Conservation (phyloP, 2,113 vertebrate species). For the Sciurus niger region DNA sequence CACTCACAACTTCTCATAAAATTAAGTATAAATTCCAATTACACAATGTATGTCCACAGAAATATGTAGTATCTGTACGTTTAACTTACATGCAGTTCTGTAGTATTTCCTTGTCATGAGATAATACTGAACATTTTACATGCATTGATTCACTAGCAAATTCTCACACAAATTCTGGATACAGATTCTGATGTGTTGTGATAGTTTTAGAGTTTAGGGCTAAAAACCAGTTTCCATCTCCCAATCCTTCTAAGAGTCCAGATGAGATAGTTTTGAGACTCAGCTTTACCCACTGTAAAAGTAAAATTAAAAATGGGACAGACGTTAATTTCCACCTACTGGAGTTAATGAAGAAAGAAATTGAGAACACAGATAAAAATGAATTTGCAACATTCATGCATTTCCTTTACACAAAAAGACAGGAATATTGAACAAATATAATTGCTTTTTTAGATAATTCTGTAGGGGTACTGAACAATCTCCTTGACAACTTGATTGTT, state of each 20-base stretch:
- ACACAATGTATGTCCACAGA: background rate
- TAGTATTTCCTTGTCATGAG: background rate
- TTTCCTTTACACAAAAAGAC: background rate
- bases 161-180: background rate
- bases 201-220: background rate
- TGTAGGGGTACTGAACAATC: background rate
- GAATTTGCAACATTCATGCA: background rate
- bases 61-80: background rate
- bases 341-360: background rate
- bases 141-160: background rate
- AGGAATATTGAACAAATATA: background rate
- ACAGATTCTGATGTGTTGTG: background rate
- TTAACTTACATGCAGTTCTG: background rate
- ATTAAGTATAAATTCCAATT: background rate
- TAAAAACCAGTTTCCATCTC: background rate
- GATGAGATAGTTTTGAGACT: background rate
- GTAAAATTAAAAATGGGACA: background rate
- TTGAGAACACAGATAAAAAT: background rate
- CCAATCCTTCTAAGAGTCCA: background rate
- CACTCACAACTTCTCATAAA: background rate
- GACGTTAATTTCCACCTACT: background rate
- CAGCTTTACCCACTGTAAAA: background rate
- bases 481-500: background rate
- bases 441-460: background rate
- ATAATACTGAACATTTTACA: background rate